Evolutionary conservation across 2,113 vertebrate genomes (phyloP), one percentile per base, ranked within the genome.

Genomic region (Gambusia affinis): DNA sequence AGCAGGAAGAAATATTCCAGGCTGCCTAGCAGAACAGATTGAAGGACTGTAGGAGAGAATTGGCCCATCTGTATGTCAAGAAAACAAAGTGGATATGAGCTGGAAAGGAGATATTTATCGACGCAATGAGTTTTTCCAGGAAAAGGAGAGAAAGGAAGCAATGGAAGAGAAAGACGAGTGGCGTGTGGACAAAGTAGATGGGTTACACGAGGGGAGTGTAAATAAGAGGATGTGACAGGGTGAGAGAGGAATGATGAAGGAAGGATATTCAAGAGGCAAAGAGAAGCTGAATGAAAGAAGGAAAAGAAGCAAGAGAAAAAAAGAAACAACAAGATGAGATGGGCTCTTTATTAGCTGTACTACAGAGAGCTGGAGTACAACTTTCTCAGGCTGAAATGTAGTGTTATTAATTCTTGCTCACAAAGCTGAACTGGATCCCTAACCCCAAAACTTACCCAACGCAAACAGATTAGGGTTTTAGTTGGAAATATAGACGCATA

Each of bases 341-440:
- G 77, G 90, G 80, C 65, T 84, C 80, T 87, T 88, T 72, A 84
- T 87, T 65, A 71, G 75, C 73, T 60, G 76, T 67, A 64, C 80
- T 61, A 60, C 24, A 35, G 69, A 67, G 67, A 68, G 44, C 57
- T 70, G 78, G 75, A 73, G 76, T 6, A 24, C 42, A 0, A 10
- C 35, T 72, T 81, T 80, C 72, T 73, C 24, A 4, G 0, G 3
- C 35, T 89, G 82, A 87, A 85, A 60, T 79, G 85, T 64, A 70
- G 68, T 12, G 39, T 29, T 79, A 54, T 81, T 91, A 76, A 78
- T 80, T 39, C 24, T 37, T 60, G n/a, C 57, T 37, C 66, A 66
- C 63, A 17, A 61, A 60, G 68, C 14, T 30, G 14, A 33, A 42
- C 17, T 7, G 65, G 44, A 68, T 12, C 65, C 63, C 70, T 19